Evolutionary conservation across 2,113 vertebrate genomes (phyloP), one percentile per base, ranked within the genome.

Genomic region (Eubucco bourcierii): DNA sequence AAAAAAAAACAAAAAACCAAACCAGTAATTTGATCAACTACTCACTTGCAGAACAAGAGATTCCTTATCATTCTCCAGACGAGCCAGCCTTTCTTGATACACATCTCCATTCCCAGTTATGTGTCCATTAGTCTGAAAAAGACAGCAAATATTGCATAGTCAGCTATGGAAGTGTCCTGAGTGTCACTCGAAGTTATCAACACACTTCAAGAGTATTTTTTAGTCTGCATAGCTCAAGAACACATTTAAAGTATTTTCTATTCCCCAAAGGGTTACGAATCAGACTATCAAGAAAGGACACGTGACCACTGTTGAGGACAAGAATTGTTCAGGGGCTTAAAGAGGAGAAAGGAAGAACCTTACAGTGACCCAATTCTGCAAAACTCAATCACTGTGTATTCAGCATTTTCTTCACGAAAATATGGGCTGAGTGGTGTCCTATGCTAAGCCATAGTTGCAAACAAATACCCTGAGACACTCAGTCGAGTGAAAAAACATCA

Each of bases 21-120:
- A 23, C 60, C 16, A 46, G 37, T 6, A 50, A 80, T 31, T 64
- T 52, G 68, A 55, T 78, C 88, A 72, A 64, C 34, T 78, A 97
- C 98, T 84, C 97, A 99, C 99, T 98, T 99, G 99, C 93, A 99
- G 98, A 93, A 99, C 98, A 25, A 99, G 98, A 53, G 99, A 99
- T 94, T 99, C 99, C 93, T 99, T 99, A 97, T 99, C 99, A 72
- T 98, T 98, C 97, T 99, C 99, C 87, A 99, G 93, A 65, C 99
- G 97, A 39, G 98, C 97, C n/a, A 99, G 98, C 82, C 99, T 98
- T 95, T 99, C 99, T 90, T 99, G 99, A 96, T 99, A 99, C 47
- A 99, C 97, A 96, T 99, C 99, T 88, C 98, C 98, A 7, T 98
- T 97, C 65, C 99, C 97, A 79, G 98, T 97, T 75, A 99, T 97